These are phyloP conservation scores for Phycodurus eques DNA, from an alignment of 2,113 vertebrate species.

Conservation along the genomic window DNA sequence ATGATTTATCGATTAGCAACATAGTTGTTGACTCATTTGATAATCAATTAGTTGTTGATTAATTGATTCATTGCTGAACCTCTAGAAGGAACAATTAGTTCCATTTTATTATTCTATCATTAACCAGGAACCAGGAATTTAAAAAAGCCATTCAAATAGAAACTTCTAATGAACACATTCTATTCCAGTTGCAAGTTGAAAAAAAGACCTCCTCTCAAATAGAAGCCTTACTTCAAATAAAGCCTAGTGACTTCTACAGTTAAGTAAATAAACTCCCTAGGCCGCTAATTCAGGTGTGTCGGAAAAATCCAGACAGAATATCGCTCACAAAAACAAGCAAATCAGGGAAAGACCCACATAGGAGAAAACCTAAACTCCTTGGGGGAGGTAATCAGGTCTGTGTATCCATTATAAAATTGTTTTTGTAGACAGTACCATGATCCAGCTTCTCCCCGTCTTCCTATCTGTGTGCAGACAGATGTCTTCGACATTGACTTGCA, in stretches of 20 bases:
- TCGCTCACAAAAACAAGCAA: neutral
- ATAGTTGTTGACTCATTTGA: no score
- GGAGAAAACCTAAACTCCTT: neutral
- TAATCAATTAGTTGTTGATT: no score
- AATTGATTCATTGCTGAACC: no score
- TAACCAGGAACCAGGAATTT: neutral
- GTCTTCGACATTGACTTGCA: slow-evolving; percentile 56
- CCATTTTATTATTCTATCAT: neutral
- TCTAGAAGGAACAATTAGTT: neutral
- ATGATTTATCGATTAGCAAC: no score
- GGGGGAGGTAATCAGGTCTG: slow-evolving; percentile 8
- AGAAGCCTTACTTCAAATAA: neutral
- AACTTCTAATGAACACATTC: neutral
- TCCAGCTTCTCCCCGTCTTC: slow-evolving; percentile 30
- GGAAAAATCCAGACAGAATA: neutral
- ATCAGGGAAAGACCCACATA: neutral
- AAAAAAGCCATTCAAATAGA: neutral
- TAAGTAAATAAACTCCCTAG: neutral
- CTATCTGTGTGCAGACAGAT: slow-evolving; percentile 55
- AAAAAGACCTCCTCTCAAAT: neutral
- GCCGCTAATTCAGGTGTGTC: neutral
- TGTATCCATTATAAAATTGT: neutral
- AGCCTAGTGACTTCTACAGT: neutral
- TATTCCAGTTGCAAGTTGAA: neutral
- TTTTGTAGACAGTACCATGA: slow-evolving; percentile 32